These are phyloP conservation scores for Nyctereutes procyonoides DNA, from an alignment of 2,113 vertebrate genomes.

Conservation along the genomic window DNA sequence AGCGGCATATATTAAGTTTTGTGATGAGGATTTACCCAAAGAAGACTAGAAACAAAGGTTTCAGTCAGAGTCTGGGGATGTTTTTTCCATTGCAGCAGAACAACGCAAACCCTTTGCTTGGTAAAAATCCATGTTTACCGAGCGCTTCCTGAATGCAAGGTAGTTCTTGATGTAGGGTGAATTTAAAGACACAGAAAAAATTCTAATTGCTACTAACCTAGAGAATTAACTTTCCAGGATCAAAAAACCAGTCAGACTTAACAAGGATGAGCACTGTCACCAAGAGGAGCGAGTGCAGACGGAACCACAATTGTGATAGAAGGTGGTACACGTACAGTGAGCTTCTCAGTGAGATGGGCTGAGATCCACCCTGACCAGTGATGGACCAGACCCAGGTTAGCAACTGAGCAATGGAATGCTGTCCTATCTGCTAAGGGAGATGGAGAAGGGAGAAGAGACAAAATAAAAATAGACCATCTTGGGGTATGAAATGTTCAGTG, in stretches of 20 bases:
- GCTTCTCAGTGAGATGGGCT: not conserved
- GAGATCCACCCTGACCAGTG: not conserved
- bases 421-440: not conserved
- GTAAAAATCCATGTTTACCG: not conserved
- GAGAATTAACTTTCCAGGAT: not conserved
- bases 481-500: not conserved
- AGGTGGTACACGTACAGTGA: rapidly evolving
- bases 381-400: not conserved
- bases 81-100: constrained; percentile 35
- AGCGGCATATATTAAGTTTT: constrained; percentile 24
- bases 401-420: not conserved
- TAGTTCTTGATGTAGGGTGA: not conserved
- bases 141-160: not conserved
- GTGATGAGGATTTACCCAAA: not conserved
- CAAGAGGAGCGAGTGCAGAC: not conserved
- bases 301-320: not conserved
- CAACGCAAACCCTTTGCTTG: not conserved
- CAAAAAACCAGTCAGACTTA: not conserved
- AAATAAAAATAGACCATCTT: not conserved
- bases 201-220: not conserved
- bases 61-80: not conserved
- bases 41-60: constrained; percentile 5
- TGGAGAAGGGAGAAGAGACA: not conserved
- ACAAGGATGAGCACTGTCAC: not conserved
- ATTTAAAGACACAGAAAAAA: not conserved